These are phyloP conservation scores for Salpingus planirostris DNA, from an alignment of 2,888 invertebrate genomes.

Conservation along the genomic window DNA sequence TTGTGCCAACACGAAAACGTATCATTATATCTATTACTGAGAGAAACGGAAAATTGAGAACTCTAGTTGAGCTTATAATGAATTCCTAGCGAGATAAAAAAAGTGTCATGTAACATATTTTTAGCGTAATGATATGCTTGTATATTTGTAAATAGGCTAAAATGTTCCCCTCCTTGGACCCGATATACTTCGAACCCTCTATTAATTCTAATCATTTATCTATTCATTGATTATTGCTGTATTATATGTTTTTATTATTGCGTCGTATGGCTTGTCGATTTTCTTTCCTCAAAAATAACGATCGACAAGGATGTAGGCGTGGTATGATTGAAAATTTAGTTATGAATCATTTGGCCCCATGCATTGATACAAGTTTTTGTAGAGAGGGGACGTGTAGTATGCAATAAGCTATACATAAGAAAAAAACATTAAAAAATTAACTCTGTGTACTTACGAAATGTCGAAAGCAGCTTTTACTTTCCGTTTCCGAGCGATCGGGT, in stretches of 20 bases:
- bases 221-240: slow-evolving; percentile 9
- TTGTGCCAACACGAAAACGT: slow-evolving; percentile 40
- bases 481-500: too few relatives aligned
- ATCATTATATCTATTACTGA: too few relatives aligned
- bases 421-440: too few relatives aligned
- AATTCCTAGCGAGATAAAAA: slow-evolving; percentile 25
- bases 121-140: slow-evolving; percentile 36
- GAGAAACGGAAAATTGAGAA: too few relatives aligned
- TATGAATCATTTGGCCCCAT: slow-evolving; percentile 28
- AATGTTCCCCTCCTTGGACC: slow-evolving; percentile 21
- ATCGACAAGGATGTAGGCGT: too few relatives aligned
- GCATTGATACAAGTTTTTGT: slow-evolving; percentile 29
- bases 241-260: slow-evolving; percentile 22
- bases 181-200: too few relatives aligned
- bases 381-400: slow-evolving; percentile 38
- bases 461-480: slow-evolving; percentile 5
- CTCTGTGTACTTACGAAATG: slow-evolving; percentile 12
- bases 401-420: slow-evolving; percentile 33
- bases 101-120: slow-evolving; percentile 40
- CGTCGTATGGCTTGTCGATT: too few relatives aligned
- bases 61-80: slow-evolving; percentile 27
- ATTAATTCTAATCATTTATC: slow-evolving; percentile 3
- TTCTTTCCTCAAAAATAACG: too few relatives aligned
- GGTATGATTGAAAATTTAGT: slow-evolving; percentile 30
- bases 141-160: slow-evolving; percentile 42